Conservation (phyloP, 2,797 vertebrate species). For the Ctenopoma kingsleyae region DNA sequence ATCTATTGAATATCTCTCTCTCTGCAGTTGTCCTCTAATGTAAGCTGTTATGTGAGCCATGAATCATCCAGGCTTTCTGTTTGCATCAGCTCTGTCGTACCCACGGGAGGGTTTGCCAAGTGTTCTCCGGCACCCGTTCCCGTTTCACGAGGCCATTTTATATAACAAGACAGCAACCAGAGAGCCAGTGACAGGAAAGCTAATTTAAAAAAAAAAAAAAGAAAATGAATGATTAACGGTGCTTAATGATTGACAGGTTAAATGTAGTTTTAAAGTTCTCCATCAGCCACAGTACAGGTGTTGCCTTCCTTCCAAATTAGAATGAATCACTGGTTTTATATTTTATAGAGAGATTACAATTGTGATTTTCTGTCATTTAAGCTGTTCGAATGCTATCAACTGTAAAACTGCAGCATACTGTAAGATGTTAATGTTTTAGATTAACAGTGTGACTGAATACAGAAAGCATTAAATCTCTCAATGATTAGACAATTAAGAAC, state of each 20-base stretch:
- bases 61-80: conserved; percentile 67
- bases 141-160: conserved; percentile 48
- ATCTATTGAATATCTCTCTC: conserved; percentile 42
- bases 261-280: conserved; percentile 6
- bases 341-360: conserved; percentile 48
- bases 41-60: conserved; percentile 54
- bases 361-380: conserved; percentile 62
- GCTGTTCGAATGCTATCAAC: conserved; percentile 35
- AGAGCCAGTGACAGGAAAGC: conserved; percentile 29
- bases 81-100: conserved; percentile 51
- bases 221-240: conserved; percentile 39
- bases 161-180: conserved; percentile 37
- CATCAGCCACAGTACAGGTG: conserved; percentile 27
- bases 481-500: not conserved
- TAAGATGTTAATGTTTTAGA: conserved; percentile 20
- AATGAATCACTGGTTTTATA: conserved; percentile 24
- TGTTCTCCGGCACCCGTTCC: conserved; percentile 42
- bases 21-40: conserved; percentile 51
- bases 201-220: conserved; percentile 14
- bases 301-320: conserved; percentile 25
- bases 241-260: conserved; percentile 39
- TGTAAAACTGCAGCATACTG: conserved; percentile 37
- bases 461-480: conserved; percentile 17
- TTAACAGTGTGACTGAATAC: conserved; percentile 41
- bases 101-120: conserved; percentile 51